These are phyloP conservation scores for Rhagologus leucostigma DNA, from an alignment of 2,113 vertebrate genomes.

Conservation along the genomic window DNA sequence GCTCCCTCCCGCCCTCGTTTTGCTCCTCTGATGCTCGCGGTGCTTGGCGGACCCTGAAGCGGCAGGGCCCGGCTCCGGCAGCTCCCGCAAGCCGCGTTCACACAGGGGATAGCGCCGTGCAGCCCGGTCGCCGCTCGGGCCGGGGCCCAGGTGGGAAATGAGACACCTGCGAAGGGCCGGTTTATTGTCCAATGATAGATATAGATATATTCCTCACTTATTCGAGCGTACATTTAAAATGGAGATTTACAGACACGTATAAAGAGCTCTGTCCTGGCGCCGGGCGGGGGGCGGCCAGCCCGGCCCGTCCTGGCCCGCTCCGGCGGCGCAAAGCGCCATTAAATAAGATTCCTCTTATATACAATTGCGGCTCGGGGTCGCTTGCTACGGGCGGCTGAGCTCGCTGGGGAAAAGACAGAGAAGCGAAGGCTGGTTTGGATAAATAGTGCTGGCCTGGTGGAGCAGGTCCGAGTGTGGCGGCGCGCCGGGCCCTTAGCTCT, in stretches of 20 bases:
- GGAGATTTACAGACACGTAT: constrained; percentile 76
- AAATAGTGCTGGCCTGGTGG: constrained; percentile 69
- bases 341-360: constrained; percentile 70
- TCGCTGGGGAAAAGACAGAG: constrained; percentile 66
- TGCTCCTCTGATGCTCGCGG: background rate
- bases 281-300: constrained; percentile 36
- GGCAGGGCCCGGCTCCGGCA: background rate
- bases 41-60: background rate
- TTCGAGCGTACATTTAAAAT: constrained; percentile 76
- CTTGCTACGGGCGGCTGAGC: constrained; percentile 66
- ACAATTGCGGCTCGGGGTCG: constrained; percentile 67
- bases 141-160: constrained; percentile 40
- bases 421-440: constrained; percentile 67
- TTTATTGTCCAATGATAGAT: constrained; percentile 74
- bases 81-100: background rate
- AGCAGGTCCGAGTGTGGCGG: constrained; percentile 15
- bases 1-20: background rate
- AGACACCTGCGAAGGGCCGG: constrained; percentile 66
- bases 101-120: background rate
- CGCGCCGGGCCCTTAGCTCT: constrained; percentile 73
- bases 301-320: background rate
- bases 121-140: background rate
- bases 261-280: constrained; percentile 62
- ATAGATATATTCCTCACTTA: constrained; percentile 76
- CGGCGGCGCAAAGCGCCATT: constrained; percentile 1